Base-by-base conservation (phyloP, 1,140 invertebrate species). In the Harlomillsia oculata region DNA sequence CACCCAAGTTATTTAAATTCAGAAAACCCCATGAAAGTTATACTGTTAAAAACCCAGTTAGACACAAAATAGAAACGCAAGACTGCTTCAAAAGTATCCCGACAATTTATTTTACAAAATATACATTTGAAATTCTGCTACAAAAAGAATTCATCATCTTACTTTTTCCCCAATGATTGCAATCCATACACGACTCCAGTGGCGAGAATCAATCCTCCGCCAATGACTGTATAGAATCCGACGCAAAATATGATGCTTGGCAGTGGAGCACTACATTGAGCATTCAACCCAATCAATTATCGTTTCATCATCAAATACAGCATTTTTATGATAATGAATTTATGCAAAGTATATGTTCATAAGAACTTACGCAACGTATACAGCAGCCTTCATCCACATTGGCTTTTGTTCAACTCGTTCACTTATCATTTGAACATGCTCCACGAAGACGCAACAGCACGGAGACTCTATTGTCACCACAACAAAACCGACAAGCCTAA, bases 391-490 rank as follows among this genome's bases (percentile, higher is more conserved):
- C 67, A 93, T 85, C 84, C 88, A 96, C 70, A 87, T 82, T 2
- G 90, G 87, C 64, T 85, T 79, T 39, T 78, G 76, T 65, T 97
- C 90, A 39, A 88, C 80, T 71, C 41, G 51, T 34, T 36, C 79
- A 83, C 65, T 82, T 80, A 41, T 87, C 16, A 77, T 79, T 72
- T 91, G 85, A 53, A 94, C 89, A 75, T 89, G 87, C 69, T 95
- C 91, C 60, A 97, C 80, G 73, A 92, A 97, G 70, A 89, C 78
- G 72, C 91, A 96, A 74, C 91, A 95, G 70, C 87, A 95, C 0
- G 92, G 92, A 11, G 91, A 91, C 74, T 97, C 93, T 66, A 93
- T 79, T 5, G 84, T 78, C 60, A 93, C 77, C 40, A 91, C 81
- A 51, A 88, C 66, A 74, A 94, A 91, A 39, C 89, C 90, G 46